Percentiles rank a stretch among this genome's conserved stretches.
phyloP scores from a whole-genome alignment of 2,888 invertebrate genomes.

The Latrodectus elegans region DNA sequence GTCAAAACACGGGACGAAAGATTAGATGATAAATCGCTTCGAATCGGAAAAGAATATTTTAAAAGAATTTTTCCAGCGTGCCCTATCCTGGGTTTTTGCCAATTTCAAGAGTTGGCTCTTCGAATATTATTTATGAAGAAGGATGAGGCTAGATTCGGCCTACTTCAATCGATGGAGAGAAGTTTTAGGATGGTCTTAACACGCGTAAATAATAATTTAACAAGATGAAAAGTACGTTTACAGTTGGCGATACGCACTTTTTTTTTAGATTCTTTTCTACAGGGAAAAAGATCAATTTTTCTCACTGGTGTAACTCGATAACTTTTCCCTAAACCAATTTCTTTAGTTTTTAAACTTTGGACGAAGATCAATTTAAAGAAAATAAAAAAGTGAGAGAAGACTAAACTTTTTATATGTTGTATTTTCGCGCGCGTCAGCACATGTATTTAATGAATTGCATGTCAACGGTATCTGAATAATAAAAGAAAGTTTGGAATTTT shows the following conservation, averaged over 20 bases:
- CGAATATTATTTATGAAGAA: slow-evolving; percentile 51
- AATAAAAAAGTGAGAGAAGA: not conserved
- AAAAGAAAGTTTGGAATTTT: too few relatives aligned
- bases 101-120: slow-evolving; percentile 29
- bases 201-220: slow-evolving; percentile 42
- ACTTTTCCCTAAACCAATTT: not conserved
- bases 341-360: not conserved
- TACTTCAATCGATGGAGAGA: slow-evolving; percentile 23
- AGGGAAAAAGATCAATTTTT: not conserved
- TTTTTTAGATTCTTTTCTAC: not conserved
- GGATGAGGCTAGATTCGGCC: not conserved
- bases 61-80: slow-evolving; percentile 30
- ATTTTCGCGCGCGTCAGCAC: too few relatives aligned
- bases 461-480: too few relatives aligned
- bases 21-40: slow-evolving; percentile 56
- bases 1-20: slow-evolving; percentile 46
- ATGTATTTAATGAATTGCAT: too few relatives aligned
- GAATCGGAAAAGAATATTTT: slow-evolving; percentile 60
- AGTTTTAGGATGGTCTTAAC: not conserved
- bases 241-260: not conserved
- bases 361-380: not conserved
- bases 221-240: slow-evolving; percentile 21
- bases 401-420: not conserved
- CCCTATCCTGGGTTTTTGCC: slow-evolving; percentile 33
- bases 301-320: not conserved